Percentiles rank a stretch among this genome's conserved stretches.
These are phyloP conservation scores for Poliocrania exsul DNA, from an alignment of 2,797 vertebrate species.

Conservation along the genomic window DNA sequence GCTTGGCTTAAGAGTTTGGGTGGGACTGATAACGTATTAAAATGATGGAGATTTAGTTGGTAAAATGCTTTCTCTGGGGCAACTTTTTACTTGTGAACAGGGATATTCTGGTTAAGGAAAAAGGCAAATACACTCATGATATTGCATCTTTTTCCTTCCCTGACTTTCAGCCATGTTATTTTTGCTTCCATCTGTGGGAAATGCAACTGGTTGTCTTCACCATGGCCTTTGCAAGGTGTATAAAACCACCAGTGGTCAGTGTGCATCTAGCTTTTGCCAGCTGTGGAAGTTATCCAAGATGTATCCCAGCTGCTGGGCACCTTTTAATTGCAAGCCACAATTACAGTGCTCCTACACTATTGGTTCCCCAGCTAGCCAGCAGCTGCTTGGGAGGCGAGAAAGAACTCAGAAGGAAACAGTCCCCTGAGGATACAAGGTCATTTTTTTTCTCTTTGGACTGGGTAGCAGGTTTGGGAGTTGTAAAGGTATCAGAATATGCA, in stretches of 20 bases:
- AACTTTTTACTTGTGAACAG: neutral
- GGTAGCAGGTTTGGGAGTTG: neutral
- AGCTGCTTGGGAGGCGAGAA: neutral
- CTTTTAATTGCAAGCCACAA: neutral
- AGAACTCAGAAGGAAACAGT: neutral
- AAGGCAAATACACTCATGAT: neutral
- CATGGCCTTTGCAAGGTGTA: neutral
- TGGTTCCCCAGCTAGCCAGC: neutral
- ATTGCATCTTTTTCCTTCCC: neutral
- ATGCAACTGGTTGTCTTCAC: neutral
- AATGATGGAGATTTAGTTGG: neutral
- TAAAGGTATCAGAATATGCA: fast-evolving
- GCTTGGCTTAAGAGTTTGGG: neutral
- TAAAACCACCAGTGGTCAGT: neutral
- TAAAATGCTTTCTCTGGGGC: neutral
- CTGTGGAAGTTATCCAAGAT: neutral
- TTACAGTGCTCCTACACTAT: neutral
- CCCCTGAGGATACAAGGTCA: neutral
- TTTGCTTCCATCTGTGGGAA: neutral
- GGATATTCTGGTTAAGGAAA: neutral
- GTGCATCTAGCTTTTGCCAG: neutral
- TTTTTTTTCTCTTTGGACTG: neutral
- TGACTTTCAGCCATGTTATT: neutral
- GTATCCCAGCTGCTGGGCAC: neutral
- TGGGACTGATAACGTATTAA: neutral